phyloP scores from a whole-genome alignment of 2,113 vertebrate genomes.

The Notarius lentiginosus region DNA sequence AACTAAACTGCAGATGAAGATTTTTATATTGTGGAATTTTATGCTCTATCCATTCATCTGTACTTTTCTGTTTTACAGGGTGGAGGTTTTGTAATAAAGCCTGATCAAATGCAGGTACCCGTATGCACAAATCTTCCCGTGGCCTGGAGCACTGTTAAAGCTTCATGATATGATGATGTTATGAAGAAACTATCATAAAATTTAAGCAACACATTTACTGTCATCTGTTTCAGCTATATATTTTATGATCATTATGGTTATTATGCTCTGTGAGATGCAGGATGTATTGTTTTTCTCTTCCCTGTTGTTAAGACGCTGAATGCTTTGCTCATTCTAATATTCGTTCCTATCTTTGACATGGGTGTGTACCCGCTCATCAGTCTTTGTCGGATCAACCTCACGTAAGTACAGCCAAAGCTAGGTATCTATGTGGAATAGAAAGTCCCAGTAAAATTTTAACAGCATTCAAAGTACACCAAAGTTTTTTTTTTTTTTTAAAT shows the following conservation, averaged over 20 bases:
- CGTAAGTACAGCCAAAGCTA: constrained; percentile 77
- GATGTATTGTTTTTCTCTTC: neutral
- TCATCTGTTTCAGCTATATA: constrained; percentile 27
- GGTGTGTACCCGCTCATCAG: constrained; percentile 85
- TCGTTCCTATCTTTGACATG: constrained; percentile 92
- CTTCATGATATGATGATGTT: constrained; percentile 28
- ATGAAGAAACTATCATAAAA: constrained; percentile 25
- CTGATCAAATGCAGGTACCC: constrained; percentile 94
- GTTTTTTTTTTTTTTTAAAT: neutral
- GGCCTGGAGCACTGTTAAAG: neutral
- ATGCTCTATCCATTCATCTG: neutral
- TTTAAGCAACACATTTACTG: constrained; percentile 19
- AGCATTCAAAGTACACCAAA: constrained; percentile 4
- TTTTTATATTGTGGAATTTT: neutral
- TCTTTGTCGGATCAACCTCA: constrained; percentile 84
- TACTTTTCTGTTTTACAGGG: constrained; percentile 70
- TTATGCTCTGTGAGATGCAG: neutral
- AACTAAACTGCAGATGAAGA: neutral
- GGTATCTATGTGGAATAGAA: neutral
- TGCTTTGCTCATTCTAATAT: constrained; percentile 89
- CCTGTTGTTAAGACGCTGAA: constrained; percentile 82
- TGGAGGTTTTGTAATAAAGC: constrained; percentile 79
- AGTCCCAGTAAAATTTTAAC: constrained; percentile 22
- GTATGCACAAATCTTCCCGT: neutral
- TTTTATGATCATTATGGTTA: constrained; percentile 47